Conservation (phyloP, 2,888 invertebrate species). For the Drosophila hamatofila region DNA sequence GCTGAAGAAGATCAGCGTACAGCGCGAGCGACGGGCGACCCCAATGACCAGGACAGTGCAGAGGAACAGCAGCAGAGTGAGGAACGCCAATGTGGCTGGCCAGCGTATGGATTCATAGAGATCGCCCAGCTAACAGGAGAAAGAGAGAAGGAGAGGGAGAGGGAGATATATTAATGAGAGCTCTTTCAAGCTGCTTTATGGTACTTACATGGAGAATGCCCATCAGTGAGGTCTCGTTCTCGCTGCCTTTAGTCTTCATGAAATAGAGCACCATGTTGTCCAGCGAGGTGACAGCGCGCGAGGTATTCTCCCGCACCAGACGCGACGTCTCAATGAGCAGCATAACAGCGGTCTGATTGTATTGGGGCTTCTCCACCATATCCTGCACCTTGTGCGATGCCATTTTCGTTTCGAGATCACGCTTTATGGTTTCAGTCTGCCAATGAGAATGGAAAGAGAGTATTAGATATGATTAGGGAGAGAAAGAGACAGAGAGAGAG, state of each 20-base stretch:
- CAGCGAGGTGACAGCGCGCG: constrained; percentile 88
- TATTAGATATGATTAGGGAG: background rate
- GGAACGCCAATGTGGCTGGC: constrained; percentile 85
- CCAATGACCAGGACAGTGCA: constrained; percentile 85
- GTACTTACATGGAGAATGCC: constrained; percentile 83
- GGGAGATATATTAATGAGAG: background rate
- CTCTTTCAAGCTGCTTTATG: background rate
- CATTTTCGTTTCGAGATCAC: constrained; percentile 90
- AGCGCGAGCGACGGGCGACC: constrained; percentile 88
- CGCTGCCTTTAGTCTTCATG: constrained; percentile 84
- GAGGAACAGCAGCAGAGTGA: constrained; percentile 83
- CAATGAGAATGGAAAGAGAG: constrained; percentile 48
- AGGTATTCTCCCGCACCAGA: constrained; percentile 90
- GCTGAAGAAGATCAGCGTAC: constrained; percentile 95
- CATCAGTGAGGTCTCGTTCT: constrained; percentile 84
- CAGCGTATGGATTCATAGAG: constrained; percentile 85
- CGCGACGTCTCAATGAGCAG: constrained; percentile 89
- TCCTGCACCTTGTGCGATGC: constrained; percentile 90
- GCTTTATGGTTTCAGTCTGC: constrained; percentile 91
- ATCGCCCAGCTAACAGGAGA: constrained; percentile 80
- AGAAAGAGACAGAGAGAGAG: background rate
- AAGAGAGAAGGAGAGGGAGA: background rate
- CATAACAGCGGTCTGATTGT: constrained; percentile 91
- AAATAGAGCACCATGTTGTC: constrained; percentile 85
- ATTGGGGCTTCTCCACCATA: constrained; percentile 91